Conservation (phyloP, 2,888 invertebrate species). For the Incurvaria masculella region DNA sequence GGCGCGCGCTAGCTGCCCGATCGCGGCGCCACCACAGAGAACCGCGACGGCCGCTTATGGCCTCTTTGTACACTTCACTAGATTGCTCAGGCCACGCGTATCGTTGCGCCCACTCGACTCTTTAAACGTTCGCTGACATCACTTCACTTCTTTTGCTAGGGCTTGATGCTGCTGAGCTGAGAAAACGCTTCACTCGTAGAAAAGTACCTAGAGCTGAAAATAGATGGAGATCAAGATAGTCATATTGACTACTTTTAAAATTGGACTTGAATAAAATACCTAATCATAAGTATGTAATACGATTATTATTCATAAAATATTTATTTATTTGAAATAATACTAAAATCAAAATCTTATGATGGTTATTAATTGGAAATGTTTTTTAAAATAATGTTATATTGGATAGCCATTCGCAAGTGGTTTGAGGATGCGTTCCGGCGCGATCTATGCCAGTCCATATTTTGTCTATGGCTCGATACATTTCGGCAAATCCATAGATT, state of each 20-base stretch:
- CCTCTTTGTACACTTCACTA: not conserved
- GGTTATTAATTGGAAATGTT: no score
- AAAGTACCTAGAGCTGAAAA: conserved; percentile 71
- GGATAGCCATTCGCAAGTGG: not conserved
- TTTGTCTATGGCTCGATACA: no score
- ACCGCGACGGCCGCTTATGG: not conserved
- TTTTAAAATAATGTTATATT: no score
- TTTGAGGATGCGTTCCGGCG: not conserved
- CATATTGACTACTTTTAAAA: conserved; percentile 29
- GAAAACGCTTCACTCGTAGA: conserved; percentile 55
- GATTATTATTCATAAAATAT: no score
- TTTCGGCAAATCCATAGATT: no score
- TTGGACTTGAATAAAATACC: not conserved
- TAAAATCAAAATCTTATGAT: no score
- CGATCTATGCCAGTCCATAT: no score
- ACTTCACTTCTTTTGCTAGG: not conserved
- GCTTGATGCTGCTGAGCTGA: conserved; percentile 47
- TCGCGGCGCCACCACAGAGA: not conserved
- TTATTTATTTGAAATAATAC: no score
- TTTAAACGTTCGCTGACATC: not conserved
- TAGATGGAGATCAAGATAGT: conserved; percentile 60
- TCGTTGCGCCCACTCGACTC: not conserved
- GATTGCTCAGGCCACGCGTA: not conserved
- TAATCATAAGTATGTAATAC: not conserved
- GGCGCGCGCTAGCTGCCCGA: not conserved